These are phyloP conservation scores for Polylopha cassiicola DNA, from an alignment of 2,888 invertebrate genomes.

Conservation along the genomic window DNA sequence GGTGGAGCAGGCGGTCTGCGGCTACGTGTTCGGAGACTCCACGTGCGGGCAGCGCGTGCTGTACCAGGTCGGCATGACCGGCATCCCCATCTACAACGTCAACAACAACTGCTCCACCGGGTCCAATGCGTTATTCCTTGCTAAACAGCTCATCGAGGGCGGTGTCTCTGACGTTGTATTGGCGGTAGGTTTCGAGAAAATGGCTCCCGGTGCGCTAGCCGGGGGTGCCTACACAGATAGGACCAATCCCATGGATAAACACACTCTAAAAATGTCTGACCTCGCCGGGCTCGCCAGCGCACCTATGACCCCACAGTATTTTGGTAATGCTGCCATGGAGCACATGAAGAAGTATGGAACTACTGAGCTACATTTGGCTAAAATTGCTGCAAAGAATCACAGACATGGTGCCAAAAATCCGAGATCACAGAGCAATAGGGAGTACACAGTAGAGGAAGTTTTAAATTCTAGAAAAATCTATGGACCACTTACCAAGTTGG, in stretches of 20 bases:
- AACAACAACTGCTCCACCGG: constrained; percentile 99
- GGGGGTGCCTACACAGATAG: constrained; percentile 86
- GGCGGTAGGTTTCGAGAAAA: constrained; percentile 98
- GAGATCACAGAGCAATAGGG: constrained; percentile 95
- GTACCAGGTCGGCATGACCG: constrained; percentile 96
- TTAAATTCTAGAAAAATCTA: constrained; percentile 91
- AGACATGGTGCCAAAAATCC: constrained; percentile 98
- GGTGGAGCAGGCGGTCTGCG: constrained; percentile 93
- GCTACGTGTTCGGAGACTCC: constrained; percentile 97
- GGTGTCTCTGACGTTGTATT: constrained; percentile 92
- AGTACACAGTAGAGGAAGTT: constrained; percentile 94
- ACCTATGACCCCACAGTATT: constrained; percentile 96
- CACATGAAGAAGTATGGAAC: constrained; percentile 98
- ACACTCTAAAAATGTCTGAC: constrained; percentile 90
- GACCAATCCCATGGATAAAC: constrained; percentile 93
- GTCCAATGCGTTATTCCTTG: constrained; percentile 92
- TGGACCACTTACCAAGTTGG: constrained; percentile 95
- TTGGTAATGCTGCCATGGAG: constrained; percentile 96
- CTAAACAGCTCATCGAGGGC: constrained; percentile 94
- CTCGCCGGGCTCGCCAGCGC: constrained; percentile 86
- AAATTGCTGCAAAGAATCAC: constrained; percentile 98
- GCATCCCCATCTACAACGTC: constrained; percentile 98
- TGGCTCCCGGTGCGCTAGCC: constrained; percentile 93
- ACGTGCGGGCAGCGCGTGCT: constrained; percentile 96
- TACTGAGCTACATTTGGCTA: constrained; percentile 94